Conservation (phyloP, 2,113 vertebrate species). For the Pluvianellus socialis region DNA sequence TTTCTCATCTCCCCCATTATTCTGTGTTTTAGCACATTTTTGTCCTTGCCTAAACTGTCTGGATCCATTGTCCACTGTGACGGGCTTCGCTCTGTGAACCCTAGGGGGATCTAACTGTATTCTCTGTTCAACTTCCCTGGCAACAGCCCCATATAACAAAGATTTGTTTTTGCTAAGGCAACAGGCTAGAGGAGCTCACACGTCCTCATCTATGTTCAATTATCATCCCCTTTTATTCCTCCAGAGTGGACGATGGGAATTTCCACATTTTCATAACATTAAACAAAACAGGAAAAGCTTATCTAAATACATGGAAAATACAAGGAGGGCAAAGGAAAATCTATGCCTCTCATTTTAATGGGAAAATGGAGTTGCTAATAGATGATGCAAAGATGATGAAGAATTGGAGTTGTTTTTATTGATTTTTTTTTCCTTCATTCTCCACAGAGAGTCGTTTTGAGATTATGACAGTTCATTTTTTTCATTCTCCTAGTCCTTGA, state of each 20-base stretch:
- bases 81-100: background rate
- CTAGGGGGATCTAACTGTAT: background rate
- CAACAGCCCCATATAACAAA: background rate
- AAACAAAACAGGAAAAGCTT: background rate
- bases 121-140: background rate
- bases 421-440: background rate
- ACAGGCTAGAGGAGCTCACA: background rate
- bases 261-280: background rate
- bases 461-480: background rate
- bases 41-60: background rate
- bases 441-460: background rate
- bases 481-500: background rate
- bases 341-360: background rate
- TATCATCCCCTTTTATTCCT: background rate
- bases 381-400: background rate
- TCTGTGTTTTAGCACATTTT: background rate
- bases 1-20: background rate
- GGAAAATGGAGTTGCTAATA: background rate
- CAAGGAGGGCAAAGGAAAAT: background rate
- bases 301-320: background rate
- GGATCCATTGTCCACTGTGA: background rate
- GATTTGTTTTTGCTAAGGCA: background rate
- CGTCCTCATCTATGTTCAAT: accelerated
- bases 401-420: background rate
- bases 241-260: background rate